Conservation (phyloP, 1,140 invertebrate genomes). For the Stegodyphus dumicola region DNA sequence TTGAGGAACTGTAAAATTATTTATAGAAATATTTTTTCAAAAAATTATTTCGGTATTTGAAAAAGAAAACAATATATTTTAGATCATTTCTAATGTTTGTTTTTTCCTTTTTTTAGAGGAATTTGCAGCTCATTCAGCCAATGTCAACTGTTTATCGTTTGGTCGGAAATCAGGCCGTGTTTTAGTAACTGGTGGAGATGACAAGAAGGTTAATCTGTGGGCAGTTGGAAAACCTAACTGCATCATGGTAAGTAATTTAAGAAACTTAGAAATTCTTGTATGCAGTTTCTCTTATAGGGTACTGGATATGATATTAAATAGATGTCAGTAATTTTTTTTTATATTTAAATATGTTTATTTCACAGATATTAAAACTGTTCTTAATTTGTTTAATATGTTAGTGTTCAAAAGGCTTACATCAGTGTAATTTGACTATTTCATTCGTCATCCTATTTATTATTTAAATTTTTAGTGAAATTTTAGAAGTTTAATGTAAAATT, state of each 20-base stretch:
- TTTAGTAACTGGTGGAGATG: constrained; percentile 94
- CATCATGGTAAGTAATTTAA: constrained; percentile 82
- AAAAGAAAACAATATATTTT: not conserved
- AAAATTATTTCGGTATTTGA: not conserved
- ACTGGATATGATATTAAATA: not conserved
- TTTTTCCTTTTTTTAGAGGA: constrained; percentile 74
- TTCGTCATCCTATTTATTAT: too few species aligned
- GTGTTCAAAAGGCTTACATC: too few species aligned
- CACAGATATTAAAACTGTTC: too few species aligned
- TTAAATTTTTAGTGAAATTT: too few species aligned
- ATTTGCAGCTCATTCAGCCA: constrained; percentile 86
- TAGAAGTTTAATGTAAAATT: too few species aligned
- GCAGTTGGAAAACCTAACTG: constrained; percentile 93
- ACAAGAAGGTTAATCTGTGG: constrained; percentile 98
- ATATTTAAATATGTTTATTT: too few species aligned
- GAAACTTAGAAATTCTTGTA: not conserved
- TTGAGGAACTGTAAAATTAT: not conserved
- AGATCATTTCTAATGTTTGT: not conserved
- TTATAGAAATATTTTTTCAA: not conserved
- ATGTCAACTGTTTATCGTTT: constrained; percentile 89
- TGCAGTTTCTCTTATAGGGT: not conserved
- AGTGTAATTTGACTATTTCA: too few species aligned
- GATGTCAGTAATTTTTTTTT: too few species aligned
- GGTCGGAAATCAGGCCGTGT: constrained; percentile 91
- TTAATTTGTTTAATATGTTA: too few species aligned